Evolutionary conservation across 1,140 invertebrate genomes (phyloP), one percentile per base, ranked within the genome.

Genomic region (Olivierus martensii): DNA sequence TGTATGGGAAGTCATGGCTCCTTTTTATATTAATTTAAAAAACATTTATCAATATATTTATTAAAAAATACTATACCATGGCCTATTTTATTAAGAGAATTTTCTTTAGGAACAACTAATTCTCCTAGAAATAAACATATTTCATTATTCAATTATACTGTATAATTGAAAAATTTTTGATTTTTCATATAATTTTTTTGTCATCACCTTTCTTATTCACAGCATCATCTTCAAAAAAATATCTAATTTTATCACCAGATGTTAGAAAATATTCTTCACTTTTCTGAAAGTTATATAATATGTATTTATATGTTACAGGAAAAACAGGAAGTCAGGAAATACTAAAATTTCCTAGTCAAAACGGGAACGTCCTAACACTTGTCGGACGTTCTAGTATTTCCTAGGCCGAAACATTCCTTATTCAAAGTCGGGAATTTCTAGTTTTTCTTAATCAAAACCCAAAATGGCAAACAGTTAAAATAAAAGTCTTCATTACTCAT

Each of bases 161-260:
- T n/a, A n/a, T 2, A 10, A 10, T 35, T n/a, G 34, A 47, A 35
- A 47, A 15, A 47, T 3, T 47, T 28, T 10, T n/a, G n/a, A 46
- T 12, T 21, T 12, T 18, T 15, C 11, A 18, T 2, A 36, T n/a
- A 34, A 43, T 51, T 9, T 35, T 4, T 41, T 18, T 19, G 1
- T 12, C 12, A 28, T 21, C 76, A 28, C 87, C 88, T 50, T 83
- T 72, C 3, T 78, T 67, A 52, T 83, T 79, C 1, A 94, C 43
- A 1, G 89, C 87, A 17, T 78, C 81, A 46, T 77, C 73, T 70
- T 98, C 93, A 64, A 85, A 96, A 67, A 98, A 98, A 63, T 80
- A 87, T 45, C 86, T 75, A 22, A 97, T 84, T 71, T 93, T 95
- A 65, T 95, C 85, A 11, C 80, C 85, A 65, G 90, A 95, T 17